These are phyloP conservation scores for Actenoides hombroni DNA, from an alignment of 2,113 vertebrate species.

Conservation along the genomic window DNA sequence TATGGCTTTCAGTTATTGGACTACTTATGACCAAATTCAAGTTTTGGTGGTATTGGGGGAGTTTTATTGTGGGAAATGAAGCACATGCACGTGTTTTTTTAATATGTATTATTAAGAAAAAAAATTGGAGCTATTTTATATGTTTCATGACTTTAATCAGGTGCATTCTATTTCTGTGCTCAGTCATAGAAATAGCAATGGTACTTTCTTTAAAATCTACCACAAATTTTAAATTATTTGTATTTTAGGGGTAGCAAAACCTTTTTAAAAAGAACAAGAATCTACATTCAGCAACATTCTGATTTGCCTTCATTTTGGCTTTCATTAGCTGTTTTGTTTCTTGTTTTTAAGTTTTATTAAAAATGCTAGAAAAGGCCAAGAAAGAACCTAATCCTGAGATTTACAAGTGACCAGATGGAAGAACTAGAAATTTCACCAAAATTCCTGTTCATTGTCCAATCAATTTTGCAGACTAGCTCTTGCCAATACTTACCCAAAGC, in stretches of 20 bases:
- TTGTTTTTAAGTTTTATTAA: background rate
- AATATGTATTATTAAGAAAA: background rate
- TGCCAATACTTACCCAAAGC: slow-evolving; percentile 2
- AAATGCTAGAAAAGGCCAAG: background rate
- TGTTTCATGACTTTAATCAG: background rate
- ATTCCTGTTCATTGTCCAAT: background rate
- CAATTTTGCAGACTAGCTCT: background rate
- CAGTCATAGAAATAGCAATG: background rate
- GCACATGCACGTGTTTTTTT: background rate
- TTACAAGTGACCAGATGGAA: background rate
- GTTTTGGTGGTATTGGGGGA: background rate
- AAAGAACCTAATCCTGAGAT: background rate
- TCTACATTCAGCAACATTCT: background rate
- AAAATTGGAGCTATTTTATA: background rate
- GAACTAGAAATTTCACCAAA: background rate
- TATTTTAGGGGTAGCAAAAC: background rate
- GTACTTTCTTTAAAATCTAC: background rate
- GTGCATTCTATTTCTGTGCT: background rate
- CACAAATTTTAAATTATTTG: background rate
- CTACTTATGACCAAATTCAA: background rate
- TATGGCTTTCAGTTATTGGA: background rate
- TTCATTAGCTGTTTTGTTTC: background rate
- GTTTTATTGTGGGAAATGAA: background rate
- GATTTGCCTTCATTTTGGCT: background rate
- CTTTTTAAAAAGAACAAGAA: background rate